Base-by-base conservation (phyloP, 1,140 invertebrate genomes). In the Dinoponera quadriceps region DNA sequence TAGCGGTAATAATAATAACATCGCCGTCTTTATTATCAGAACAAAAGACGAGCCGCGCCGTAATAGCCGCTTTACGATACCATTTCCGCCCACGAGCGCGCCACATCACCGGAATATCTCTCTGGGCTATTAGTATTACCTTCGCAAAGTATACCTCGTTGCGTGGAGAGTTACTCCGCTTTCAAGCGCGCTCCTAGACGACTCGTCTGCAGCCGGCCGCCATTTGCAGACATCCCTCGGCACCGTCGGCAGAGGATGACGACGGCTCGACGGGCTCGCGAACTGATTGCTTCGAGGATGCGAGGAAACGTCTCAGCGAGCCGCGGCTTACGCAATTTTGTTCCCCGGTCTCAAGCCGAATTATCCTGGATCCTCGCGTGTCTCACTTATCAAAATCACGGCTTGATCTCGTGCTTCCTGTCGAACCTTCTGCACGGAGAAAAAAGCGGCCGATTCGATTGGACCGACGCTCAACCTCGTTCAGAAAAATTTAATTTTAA, bases 41-140 rank as follows among this genome's bases (percentile, higher is more conserved):
- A 80, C 65, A 80, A 69, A 71, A 44, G 75, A 69, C 63, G 65
- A 44, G 51, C 75, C 51, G 65, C 51, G 33, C 51, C 65, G 48
- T 80, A 80, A 80, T 71, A 80, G 75, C 66, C 75, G 75, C 75
- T 80, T 80, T 80, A 80, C 75, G 75, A 80, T 80, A 80, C 75
- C 65, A 80, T 80, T 80, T 80, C 75, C 75, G 75, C 75, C 75
- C 75, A 80, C 75, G 33, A 78, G 63, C 51, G 75, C 65, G 63
- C 38, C 38, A 78, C 65, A 71, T 80, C 65, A 18, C 54, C 25
- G 51, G 75, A 71, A 80, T 65, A 48, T 80, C 75, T 80, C 59
- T 75, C 75, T 55, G 48, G 68, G 65, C 75, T 80, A 80, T 80
- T 80, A 80, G 75, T 80, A 55, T 54, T 80, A 80, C 75, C 75